Evolutionary conservation across 2,888 invertebrate genomes (phyloP), one percentile per base, ranked within the genome.

Genomic region (Vesta saturnalis): DNA sequence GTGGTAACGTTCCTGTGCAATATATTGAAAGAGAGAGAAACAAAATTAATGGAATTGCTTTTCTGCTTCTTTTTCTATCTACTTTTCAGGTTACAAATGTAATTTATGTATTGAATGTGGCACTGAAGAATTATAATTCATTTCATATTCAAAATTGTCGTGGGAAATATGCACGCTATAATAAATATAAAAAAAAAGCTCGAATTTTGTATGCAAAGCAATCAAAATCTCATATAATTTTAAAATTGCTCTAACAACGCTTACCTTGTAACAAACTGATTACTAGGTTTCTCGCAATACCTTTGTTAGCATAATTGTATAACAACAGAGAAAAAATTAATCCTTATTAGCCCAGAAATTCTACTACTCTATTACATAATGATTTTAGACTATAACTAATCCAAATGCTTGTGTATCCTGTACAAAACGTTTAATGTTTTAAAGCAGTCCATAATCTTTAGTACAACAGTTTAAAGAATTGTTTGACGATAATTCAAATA

Each of bases 41-140:
- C 66, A 73, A 73, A 76, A 76, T 77, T 76, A 76, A 77, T 77
- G 75, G 75, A 74, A 74, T 73, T 76, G 76, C 75, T 75, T 76
- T 75, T 73, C 71, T 71, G 63, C 70, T 76, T 73, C 72, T 73
- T 71, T 74, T 72, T 72, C 72, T 49, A 49, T 46, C 14, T 30
- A 46, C 56, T 67, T 69, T 69, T 64, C 54, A 35, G 58, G 63
- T 46, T 63, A 63, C 39, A 47, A 63, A 56, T 46, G 63, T 56
- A 56, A 56, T 57, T 46, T 63, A 57, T 46, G 57, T 22, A 57
- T 52, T 16, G 19, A 49, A 61, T 21, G 49, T 52, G 39, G 49
- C 35, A 22, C 60, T 23, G 47, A 60, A 23, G 60, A 60, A 60
- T 60, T 60, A 56, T 52, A 52, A 52, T 52, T 52, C 52, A 52